A percentile compares a stretch with the other conserved stretches of the same genome.
Conservation (phyloP, 2,797 vertebrate genomes). For the Smutsia temminckii region DNA sequence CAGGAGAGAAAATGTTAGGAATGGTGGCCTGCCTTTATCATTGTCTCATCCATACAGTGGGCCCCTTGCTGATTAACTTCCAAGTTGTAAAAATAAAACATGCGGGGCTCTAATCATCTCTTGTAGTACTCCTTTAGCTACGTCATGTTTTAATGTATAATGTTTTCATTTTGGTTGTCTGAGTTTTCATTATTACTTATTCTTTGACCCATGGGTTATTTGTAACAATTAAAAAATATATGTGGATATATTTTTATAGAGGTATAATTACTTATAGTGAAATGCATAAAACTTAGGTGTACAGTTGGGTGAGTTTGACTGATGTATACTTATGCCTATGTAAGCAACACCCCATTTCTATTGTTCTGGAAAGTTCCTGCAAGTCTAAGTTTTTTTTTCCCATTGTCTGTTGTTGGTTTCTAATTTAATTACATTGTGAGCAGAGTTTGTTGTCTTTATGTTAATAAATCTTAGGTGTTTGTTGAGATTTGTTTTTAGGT, state of each 20-base stretch:
- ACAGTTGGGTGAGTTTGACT: not conserved
- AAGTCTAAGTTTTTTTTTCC: not conserved
- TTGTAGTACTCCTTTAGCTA: not conserved
- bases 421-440: constrained; percentile 6
- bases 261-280: not conserved
- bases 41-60: not conserved
- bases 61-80: not conserved
- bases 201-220: not conserved
- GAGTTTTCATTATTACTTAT: not conserved
- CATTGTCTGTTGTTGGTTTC: not conserved
- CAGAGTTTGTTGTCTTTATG: not conserved
- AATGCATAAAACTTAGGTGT: not conserved
- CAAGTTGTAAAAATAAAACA: not conserved
- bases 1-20: not conserved
- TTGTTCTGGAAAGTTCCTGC: not conserved
- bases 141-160: not conserved
- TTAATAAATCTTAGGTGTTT: not conserved
- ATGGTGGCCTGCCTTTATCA: not conserved
- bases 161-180: constrained; percentile 12
- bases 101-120: not conserved
- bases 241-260: constrained; percentile 26
- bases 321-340: not conserved
- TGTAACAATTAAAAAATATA: not conserved
- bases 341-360: not conserved
- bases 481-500: constrained; percentile 14